A percentile compares a stretch with the other conserved stretches of the same genome.
Evolutionary conservation across 2,797 vertebrate species (phyloP).

Genomic region (Apogon hyalosoma): DNA sequence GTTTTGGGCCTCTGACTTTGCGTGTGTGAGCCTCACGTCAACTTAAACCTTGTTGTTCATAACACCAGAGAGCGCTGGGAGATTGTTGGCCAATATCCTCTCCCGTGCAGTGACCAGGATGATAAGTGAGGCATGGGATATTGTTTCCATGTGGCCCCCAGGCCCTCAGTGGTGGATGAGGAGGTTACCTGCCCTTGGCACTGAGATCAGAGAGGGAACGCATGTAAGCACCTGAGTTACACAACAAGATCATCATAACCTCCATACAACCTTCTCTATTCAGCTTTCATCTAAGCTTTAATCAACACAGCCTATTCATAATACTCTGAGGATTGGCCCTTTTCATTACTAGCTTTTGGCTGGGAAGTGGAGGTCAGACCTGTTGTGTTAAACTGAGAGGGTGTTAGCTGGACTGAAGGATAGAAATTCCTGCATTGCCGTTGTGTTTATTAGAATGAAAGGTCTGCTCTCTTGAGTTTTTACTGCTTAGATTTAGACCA

Average conservation of each 20-base stretch:
- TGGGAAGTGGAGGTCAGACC: slow-evolving; percentile 53
- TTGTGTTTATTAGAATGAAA: slow-evolving; percentile 36
- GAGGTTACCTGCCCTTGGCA: slow-evolving; percentile 70
- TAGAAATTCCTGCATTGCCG: slow-evolving; percentile 46
- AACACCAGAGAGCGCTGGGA: slow-evolving; percentile 54
- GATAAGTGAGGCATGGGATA: slow-evolving; percentile 67
- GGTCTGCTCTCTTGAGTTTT: slow-evolving; percentile 22
- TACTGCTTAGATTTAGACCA: slow-evolving; percentile 34
- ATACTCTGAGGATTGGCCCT: slow-evolving; percentile 30
- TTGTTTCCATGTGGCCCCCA: slow-evolving; percentile 66
- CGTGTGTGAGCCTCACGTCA: slow-evolving; percentile 34
- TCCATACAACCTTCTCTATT: slow-evolving; percentile 57
- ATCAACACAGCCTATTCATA: slow-evolving; percentile 58
- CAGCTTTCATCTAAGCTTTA: slow-evolving; percentile 68
- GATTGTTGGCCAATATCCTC: slow-evolving; percentile 76
- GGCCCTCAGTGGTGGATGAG: slow-evolving; percentile 39
- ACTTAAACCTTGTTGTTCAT: slow-evolving; percentile 55
- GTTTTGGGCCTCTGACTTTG: slow-evolving; percentile 35
- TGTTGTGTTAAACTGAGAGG: slow-evolving; percentile 56
- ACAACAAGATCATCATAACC: slow-evolving; percentile 70
- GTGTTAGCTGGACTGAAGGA: slow-evolving; percentile 46
- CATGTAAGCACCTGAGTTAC: slow-evolving; percentile 64
- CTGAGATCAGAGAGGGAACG: slow-evolving; percentile 63
- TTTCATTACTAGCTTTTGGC: slow-evolving; percentile 49
- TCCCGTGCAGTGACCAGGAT: slow-evolving; percentile 59